Conservation (phyloP, 2,888 invertebrate genomes). For the Trissonchulus latispiculum region DNA sequence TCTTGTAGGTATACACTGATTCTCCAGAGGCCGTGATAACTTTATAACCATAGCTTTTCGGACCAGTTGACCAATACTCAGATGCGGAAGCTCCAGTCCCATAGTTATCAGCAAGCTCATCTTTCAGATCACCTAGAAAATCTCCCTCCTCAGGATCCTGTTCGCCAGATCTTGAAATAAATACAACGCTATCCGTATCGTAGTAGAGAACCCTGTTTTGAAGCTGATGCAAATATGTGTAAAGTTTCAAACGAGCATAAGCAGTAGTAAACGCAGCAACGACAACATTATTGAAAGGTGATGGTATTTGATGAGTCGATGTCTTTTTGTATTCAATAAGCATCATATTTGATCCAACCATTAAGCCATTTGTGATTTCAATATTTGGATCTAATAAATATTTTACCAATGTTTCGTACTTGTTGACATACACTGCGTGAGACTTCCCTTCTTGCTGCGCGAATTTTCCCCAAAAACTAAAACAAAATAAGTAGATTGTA, state of each 20-base stretch:
- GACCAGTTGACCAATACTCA: not conserved
- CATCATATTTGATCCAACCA: not conserved
- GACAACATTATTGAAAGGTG: too few relatives aligned
- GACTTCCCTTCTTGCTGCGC: not conserved
- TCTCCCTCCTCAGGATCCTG: too few relatives aligned
- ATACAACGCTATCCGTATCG: not conserved
- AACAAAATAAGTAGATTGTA: too few relatives aligned
- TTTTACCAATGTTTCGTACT: too few relatives aligned
- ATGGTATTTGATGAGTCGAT: not conserved
- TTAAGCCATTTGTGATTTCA: not conserved
- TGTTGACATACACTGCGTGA: not conserved
- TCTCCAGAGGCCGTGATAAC: not conserved
- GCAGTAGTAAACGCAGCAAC: too few relatives aligned
- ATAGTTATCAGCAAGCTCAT: not conserved
- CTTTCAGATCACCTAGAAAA: too few relatives aligned
- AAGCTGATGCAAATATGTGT: too few relatives aligned
- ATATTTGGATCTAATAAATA: too few relatives aligned
- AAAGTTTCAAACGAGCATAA: too few relatives aligned
- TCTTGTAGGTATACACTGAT: not conserved
- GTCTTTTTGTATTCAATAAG: too few relatives aligned
- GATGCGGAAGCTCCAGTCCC: not conserved
- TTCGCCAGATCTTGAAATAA: too few relatives aligned
- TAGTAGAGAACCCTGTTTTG: not conserved
- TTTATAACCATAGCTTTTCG: constrained; percentile 2
- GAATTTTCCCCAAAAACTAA: not conserved